These are phyloP conservation scores for Acrocephalus scirpaceus DNA, from an alignment of 2,797 vertebrate genomes.

Conservation along the genomic window DNA sequence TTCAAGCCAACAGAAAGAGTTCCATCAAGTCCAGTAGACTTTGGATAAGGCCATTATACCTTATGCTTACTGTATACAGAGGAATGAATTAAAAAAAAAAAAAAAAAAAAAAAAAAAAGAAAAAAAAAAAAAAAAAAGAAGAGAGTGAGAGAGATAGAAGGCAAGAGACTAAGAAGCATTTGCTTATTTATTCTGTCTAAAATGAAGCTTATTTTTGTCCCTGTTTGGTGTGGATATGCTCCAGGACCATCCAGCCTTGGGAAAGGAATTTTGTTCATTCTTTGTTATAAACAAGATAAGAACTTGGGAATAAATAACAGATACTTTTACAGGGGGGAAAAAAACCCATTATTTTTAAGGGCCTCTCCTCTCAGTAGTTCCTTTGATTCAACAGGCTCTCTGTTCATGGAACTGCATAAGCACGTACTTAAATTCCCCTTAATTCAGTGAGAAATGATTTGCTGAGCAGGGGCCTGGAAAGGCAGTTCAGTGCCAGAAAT, in stretches of 20 bases:
- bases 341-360: background rate
- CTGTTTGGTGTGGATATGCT: slow-evolving; percentile 22
- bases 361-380: background rate
- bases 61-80: background rate
- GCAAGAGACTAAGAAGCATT: slow-evolving; percentile 19
- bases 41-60: background rate
- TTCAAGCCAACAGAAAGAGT: background rate
- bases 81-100: background rate
- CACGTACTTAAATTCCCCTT: slow-evolving; percentile 12
- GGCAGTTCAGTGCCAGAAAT: background rate
- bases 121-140: background rate
- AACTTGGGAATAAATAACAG: slow-evolving; percentile 59
- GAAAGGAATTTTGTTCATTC: slow-evolving; percentile 56
- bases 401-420: background rate
- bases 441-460: slow-evolving; percentile 28
- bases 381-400: background rate
- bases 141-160: background rate
- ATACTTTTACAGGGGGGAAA: background rate
- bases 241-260: slow-evolving; percentile 42
- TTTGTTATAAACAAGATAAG: slow-evolving; percentile 66
- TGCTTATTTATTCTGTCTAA: slow-evolving; percentile 46
- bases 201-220: slow-evolving; percentile 44
- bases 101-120: background rate
- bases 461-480: background rate
- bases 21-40: background rate